Conservation (phyloP, 2,797 vertebrate genomes). For the Cossypha caffra region DNA sequence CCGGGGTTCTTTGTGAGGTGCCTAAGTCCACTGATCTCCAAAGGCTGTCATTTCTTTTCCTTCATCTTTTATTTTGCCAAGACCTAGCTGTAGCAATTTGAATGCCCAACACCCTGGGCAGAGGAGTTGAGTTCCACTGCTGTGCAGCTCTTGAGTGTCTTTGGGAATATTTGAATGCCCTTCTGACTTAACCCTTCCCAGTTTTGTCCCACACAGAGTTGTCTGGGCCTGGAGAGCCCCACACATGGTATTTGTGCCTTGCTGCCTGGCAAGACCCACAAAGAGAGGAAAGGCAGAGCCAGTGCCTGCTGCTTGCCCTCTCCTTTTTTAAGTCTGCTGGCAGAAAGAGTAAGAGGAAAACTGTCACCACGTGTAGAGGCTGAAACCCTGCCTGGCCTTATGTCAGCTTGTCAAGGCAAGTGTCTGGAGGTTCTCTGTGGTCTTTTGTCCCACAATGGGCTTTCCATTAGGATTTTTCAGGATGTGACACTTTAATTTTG, state of each 20-base stretch:
- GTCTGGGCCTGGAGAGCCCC: background rate
- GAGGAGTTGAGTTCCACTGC: background rate
- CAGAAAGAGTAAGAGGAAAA: background rate
- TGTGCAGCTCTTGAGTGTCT: background rate
- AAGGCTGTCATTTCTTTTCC: background rate
- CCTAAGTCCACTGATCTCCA: background rate
- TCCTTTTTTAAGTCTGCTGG: background rate
- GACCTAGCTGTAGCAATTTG: background rate
- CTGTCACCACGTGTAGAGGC: accelerated
- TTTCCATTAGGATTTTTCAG: background rate
- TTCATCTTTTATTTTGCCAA: background rate
- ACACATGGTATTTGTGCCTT: accelerated
- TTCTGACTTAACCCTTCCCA: background rate
- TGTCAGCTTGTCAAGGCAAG: background rate
- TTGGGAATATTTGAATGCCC: background rate
- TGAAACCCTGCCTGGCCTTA: background rate
- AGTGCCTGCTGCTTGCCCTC: background rate
- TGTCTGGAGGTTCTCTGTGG: background rate
- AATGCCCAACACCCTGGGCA: background rate
- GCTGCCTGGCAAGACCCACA: background rate
- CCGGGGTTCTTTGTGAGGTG: background rate
- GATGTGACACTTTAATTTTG: background rate
- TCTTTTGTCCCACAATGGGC: background rate
- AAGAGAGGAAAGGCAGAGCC: background rate
- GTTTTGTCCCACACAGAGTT: background rate